Base-by-base conservation (phyloP, 2,888 invertebrate genomes). In the Bombyx huttoni region DNA sequence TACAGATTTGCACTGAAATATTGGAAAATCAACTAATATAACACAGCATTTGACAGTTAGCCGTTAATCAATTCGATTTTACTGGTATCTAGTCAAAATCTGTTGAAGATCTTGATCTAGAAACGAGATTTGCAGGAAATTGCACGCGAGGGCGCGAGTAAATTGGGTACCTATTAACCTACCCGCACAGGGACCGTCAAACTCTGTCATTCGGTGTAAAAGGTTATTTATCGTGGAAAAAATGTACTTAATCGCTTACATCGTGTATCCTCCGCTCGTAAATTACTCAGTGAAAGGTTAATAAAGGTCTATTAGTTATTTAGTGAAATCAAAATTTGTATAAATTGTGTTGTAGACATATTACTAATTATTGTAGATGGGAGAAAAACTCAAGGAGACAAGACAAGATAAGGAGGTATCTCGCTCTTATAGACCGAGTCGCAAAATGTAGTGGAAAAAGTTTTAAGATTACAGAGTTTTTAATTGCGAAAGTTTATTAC, bases 101-200 rank as follows among this genome's bases (percentile, higher is more conserved):
- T 24, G 24, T 24, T 24, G 24, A 24, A 24, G 6, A 60, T 62
- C 59, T 56, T 50, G 24, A 53, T 52, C 48, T 47, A 56, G 52
- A 46, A 58, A 60, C 55, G 55, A 62, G 63, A 59, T 62, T 59
- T 59, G 55, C 55, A 57, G 61, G 57, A 60, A 61, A 64, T 63
- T 56, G 58, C 56, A 59, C 58, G 57, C 55, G 51, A 53, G 62
- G 62, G 62, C 57, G 63, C 55, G 58, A 59, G 58, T 61, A 68
- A 67, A 70, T 68, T 65, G 56, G 57, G 56, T 45, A 52, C 55
- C 58, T 54, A 56, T 63, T 60, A 58, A 61, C 60, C 58, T 64
- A 57, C 53, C 61, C 59, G 52, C 56, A 53, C 58, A 49, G 58
- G 58, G 57, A 47, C 34, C 53, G 14, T 53, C 46, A 46, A 51